phyloP scores from a whole-genome alignment of 2,888 invertebrate genomes.

The Bellardia bayeri region DNA sequence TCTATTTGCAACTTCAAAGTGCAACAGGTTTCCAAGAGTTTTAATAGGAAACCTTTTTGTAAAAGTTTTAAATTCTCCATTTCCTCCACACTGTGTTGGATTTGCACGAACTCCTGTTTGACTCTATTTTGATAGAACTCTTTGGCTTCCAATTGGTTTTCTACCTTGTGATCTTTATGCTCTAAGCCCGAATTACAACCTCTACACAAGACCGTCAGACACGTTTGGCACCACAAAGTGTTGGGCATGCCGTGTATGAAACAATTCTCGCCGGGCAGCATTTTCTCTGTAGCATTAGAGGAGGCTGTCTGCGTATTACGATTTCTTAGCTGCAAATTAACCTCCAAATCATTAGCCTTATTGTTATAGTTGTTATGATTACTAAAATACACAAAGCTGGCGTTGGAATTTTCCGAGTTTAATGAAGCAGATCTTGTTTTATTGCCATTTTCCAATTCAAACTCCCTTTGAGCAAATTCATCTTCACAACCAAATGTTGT shows the following conservation, averaged over 20 bases:
- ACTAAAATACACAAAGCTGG: conserved; percentile 57
- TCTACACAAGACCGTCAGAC: conserved; percentile 87
- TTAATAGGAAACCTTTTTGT: conserved; percentile 89
- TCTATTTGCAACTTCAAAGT: conserved; percentile 91
- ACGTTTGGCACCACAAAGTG: conserved; percentile 89
- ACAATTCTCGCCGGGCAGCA: conserved; percentile 86
- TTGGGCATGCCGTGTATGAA: conserved; percentile 90
- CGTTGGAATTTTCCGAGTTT: conserved; percentile 60
- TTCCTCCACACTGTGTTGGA: conserved; percentile 89
- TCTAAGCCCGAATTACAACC: conserved; percentile 88
- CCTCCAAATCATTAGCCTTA: conserved; percentile 42
- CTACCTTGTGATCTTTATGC: conserved; percentile 88
- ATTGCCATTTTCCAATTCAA: conserved; percentile 20
- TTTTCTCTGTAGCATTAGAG: conserved; percentile 72
- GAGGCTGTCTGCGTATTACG: conserved; percentile 6
- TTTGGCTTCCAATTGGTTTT: conserved; percentile 88
- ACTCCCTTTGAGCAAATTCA: conserved; percentile 45
- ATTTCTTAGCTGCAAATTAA: conserved; percentile 49
- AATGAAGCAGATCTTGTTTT: conserved; percentile 63
- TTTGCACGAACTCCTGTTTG: conserved; percentile 88
- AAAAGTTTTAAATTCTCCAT: conserved; percentile 89
- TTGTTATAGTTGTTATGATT: conserved; percentile 56
- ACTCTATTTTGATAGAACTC: conserved; percentile 88
- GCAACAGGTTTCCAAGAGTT: conserved; percentile 90
- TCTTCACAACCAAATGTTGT: conserved; percentile 61